Percentiles rank a stretch among this genome's conserved stretches.
Conservation (phyloP, 2,888 invertebrate species). For the Morpho deidamia region DNA sequence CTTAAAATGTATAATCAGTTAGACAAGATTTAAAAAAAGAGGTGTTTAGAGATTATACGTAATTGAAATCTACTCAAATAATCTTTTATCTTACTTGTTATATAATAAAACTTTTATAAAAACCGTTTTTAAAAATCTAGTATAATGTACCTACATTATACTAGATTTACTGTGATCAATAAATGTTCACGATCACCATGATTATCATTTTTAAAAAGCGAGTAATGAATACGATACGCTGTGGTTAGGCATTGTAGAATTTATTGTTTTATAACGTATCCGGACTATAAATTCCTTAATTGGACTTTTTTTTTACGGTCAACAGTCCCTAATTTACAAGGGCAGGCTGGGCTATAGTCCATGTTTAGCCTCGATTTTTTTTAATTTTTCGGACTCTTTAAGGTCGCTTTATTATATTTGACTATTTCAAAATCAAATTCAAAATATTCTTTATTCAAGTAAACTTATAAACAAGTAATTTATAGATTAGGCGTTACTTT, state of each 20-base stretch:
- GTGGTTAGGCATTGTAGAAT: conserved; percentile 64
- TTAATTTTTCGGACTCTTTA: neutral
- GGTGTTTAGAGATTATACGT: too few species aligned
- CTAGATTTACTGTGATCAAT: conserved; percentile 17
- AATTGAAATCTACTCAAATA: too few species aligned
- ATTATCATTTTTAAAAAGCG: conserved; percentile 25
- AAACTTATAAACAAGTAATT: too few species aligned
- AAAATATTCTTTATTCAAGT: too few species aligned
- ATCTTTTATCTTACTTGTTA: too few species aligned
- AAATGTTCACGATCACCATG: conserved; percentile 17
- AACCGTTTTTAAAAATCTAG: neutral
- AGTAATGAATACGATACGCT: conserved; percentile 65
- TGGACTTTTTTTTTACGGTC: conserved; percentile 64
- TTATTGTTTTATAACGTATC: conserved; percentile 74
- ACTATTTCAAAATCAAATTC: too few species aligned
- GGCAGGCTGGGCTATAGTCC: conserved; percentile 41
- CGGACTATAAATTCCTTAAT: conserved; percentile 72
- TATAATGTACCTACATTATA: neutral
- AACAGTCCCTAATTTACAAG: conserved; percentile 68
- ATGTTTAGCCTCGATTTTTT: too few species aligned
- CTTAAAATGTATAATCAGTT: too few species aligned
- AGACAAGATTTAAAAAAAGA: too few species aligned
- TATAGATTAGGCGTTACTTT: too few species aligned
- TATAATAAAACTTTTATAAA: neutral
- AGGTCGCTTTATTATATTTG: too few species aligned